These are phyloP conservation scores for Timema cristinae DNA, from an alignment of 2,888 invertebrate species.

Conservation along the genomic window DNA sequence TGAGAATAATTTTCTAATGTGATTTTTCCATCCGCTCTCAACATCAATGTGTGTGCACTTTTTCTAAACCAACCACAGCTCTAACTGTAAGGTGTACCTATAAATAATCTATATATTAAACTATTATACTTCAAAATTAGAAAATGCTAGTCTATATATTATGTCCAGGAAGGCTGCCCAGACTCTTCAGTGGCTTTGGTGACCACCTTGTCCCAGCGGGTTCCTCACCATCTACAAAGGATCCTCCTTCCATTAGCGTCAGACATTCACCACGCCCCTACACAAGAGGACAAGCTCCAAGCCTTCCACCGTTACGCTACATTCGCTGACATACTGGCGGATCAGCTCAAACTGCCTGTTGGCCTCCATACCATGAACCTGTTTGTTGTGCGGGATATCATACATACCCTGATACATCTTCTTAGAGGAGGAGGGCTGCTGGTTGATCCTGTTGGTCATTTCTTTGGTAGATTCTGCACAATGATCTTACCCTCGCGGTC, in stretches of 20 bases:
- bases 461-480: slow-evolving; percentile 17
- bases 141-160: too few relatives aligned
- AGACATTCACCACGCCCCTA: slow-evolving; percentile 47
- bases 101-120: too few relatives aligned
- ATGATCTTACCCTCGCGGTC: slow-evolving; percentile 17
- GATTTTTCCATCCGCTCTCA: too few relatives aligned
- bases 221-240: slow-evolving; percentile 52
- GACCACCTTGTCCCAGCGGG: slow-evolving; percentile 37
- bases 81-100: too few relatives aligned
- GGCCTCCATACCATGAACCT: slow-evolving; percentile 45
- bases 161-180: slow-evolving; percentile 19
- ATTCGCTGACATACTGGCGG: slow-evolving; percentile 48
- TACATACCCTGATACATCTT: slow-evolving; percentile 22
- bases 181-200: slow-evolving; percentile 17
- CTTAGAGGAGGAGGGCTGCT: neutral
- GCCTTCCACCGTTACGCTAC: slow-evolving; percentile 55
- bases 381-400: slow-evolving; percentile 23
- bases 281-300: slow-evolving; percentile 52
- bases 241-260: slow-evolving; percentile 51
- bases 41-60: too few relatives aligned
- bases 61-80: too few relatives aligned
- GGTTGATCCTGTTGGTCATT: slow-evolving; percentile 22
- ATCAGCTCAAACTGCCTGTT: slow-evolving; percentile 28
- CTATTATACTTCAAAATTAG: too few relatives aligned
- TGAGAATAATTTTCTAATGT: too few relatives aligned